Evolutionary conservation across 2,113 vertebrate genomes (phyloP).

Genomic region (Diglossa brunneiventris): DNA sequence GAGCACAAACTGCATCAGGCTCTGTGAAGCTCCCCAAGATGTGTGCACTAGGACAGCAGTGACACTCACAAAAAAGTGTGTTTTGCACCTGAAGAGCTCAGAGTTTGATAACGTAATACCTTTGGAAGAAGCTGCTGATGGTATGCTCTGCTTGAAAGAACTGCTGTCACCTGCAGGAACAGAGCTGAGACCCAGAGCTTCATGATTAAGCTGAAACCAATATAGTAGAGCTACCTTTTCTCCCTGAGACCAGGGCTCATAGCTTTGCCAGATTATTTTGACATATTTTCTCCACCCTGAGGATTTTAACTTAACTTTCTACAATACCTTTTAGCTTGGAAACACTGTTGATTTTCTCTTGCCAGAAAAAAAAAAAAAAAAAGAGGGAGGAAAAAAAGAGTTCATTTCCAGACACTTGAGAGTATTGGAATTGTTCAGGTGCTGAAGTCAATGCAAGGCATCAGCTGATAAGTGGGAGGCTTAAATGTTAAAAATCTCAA

Average conservation of each 20-base stretch:
- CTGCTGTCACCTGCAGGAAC: not conserved
- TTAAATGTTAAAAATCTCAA: constrained; percentile 30
- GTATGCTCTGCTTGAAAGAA: not conserved
- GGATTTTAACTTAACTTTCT: not conserved
- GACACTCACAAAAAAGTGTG: rapidly evolving
- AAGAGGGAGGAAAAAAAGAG: rapidly evolving
- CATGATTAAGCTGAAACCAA: not conserved
- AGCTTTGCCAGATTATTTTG: constrained; percentile 9
- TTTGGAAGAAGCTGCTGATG: not conserved
- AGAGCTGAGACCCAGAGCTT: not conserved
- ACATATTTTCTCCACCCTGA: not conserved
- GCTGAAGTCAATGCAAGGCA: constrained; percentile 12
- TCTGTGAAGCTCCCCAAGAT: not conserved
- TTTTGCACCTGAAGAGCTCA: not conserved
- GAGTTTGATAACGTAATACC: not conserved
- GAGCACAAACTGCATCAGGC: not conserved
- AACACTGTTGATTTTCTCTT: not conserved
- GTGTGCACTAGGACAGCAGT: not conserved
- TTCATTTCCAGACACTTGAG: not conserved
- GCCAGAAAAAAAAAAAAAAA: not conserved
- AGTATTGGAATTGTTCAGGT: not conserved
- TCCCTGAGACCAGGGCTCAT: not conserved
- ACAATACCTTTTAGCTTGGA: not conserved
- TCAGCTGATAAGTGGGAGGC: constrained; percentile 11
- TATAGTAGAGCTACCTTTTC: not conserved